These are phyloP conservation scores for Megalops cyprinoides DNA, from an alignment of 2,797 vertebrate genomes.

Conservation along the genomic window DNA sequence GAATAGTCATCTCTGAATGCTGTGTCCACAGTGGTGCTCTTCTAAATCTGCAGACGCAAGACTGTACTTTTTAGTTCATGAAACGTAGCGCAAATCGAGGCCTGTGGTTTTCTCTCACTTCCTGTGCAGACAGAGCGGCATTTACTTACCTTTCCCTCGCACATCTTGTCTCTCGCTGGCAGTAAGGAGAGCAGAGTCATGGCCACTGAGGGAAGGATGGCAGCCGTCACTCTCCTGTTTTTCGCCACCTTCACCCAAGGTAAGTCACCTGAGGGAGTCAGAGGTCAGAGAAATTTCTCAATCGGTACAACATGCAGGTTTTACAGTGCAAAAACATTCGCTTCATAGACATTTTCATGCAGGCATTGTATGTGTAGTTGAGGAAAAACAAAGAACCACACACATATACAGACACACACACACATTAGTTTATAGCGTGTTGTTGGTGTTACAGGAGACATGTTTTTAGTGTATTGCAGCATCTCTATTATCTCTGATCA, in stretches of 20 bases:
- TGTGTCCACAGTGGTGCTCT: too few species aligned
- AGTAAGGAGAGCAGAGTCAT: constrained; percentile 46
- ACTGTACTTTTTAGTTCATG: background rate
- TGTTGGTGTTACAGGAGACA: too few species aligned
- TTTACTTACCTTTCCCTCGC: background rate
- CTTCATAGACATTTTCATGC: constrained; percentile 49
- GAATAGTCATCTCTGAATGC: too few species aligned
- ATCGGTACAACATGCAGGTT: too few species aligned
- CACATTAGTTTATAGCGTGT: too few species aligned
- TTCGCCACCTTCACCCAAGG: constrained; percentile 60
- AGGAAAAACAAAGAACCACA: too few species aligned
- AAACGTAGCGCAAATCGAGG: background rate
- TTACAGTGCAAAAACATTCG: constrained; percentile 33
- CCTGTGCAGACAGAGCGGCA: constrained; percentile 7
- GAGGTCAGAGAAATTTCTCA: too few species aligned
- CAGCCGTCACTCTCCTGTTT: constrained; percentile 51
- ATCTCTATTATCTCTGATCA: too few species aligned
- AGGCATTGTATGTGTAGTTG: too few species aligned
- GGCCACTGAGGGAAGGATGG: constrained; percentile 46
- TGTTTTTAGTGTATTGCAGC: too few species aligned
- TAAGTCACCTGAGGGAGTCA: constrained; percentile 50
- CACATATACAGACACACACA: too few species aligned
- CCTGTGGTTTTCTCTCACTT: constrained; percentile 11
- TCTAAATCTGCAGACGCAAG: background rate
- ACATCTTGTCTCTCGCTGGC: background rate